Evolutionary conservation across 2,113 vertebrate genomes (phyloP), one percentile per base, ranked within the genome.

Genomic region (Hemichromis elongatus): DNA sequence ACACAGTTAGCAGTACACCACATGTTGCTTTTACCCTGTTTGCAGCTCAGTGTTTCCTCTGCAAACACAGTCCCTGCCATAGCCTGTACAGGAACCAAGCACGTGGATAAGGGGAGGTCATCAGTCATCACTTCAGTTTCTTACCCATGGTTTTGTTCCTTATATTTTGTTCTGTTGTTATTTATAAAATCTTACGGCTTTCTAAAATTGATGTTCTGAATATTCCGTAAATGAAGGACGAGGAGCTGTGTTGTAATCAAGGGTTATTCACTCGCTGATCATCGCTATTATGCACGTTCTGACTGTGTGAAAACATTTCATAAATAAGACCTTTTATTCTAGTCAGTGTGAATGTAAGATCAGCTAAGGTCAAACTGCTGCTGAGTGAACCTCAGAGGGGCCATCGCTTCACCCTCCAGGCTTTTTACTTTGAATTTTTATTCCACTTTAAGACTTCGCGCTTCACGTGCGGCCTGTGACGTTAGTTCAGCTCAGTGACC

Each of bases 391-490:
- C 55, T 80, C 70, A n/a, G 5, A 54, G 33, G 14, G 35, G 73
- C 57, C 77, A 45, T 68, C 45, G 8, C 2, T 80, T 70, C 57
- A 81, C 45, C 33, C 47, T 2, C 6, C 8, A 21, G 9, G 3
- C 42, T n/a, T 13, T 50, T 10, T 53, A 40, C 63, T 24, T 68
- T 53, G 7, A 12, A 19, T n/a, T 63, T 77, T 26, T 10, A 47
- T 47, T 73, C 4, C n/a, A 7, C 56, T 77, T 79, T 21, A 80
- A 91, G 81, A 68, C 6, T 83, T 80, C n/a, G 73, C 78, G 82
- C 83, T 79, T 82, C 40, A 84, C 3, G 73, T 93, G 78, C 11
- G 7, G 89, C 86, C 85, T 52, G 61, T 93, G 95, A 95, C 83
- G 52, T 92, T 88, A 89, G 89, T 86, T 91, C 80, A 86, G 9